Conservation (phyloP, 1,140 invertebrate genomes). For the Drosophila sproati region DNA sequence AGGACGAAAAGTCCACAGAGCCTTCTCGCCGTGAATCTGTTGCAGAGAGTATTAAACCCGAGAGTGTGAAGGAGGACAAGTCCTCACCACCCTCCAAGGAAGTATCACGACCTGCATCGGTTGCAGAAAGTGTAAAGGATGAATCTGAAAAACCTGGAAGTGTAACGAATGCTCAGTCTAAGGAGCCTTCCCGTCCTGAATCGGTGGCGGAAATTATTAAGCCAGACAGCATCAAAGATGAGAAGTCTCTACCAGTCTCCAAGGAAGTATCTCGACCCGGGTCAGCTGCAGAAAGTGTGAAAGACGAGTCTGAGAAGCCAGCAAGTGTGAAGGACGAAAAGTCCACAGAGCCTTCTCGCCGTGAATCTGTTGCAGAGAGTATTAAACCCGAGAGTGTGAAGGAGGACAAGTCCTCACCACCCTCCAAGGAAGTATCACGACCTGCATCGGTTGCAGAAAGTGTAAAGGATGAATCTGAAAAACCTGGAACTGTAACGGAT, state of each 20-base stretch:
- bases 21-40: constrained; percentile 17
- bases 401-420: constrained; percentile 26
- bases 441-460: constrained; percentile 31
- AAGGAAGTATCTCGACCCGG: constrained; percentile 45
- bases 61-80: neutral
- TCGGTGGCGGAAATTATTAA: constrained; percentile 37
- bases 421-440: constrained; percentile 34
- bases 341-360: constrained; percentile 20
- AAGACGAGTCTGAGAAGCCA: constrained; percentile 30
- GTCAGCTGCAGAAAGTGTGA: constrained; percentile 32
- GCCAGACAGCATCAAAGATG: constrained; percentile 31
- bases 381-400: constrained; percentile 12
- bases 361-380: constrained; percentile 25
- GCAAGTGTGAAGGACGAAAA: neutral
- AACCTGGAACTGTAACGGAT: constrained; percentile 13
- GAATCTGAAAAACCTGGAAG: neutral
- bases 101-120: constrained; percentile 28
- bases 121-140: constrained; percentile 6
- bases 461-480: constrained; percentile 30
- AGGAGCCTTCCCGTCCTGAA: constrained; percentile 11
- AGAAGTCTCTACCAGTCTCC: constrained; percentile 36
- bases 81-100: constrained; percentile 9
- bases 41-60: constrained; percentile 7
- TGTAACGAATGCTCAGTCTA: constrained; percentile 8
- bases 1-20: constrained; percentile 36